phyloP scores from a whole-genome alignment of 1,140 invertebrate genomes.

The Philopotamus ludificatus region DNA sequence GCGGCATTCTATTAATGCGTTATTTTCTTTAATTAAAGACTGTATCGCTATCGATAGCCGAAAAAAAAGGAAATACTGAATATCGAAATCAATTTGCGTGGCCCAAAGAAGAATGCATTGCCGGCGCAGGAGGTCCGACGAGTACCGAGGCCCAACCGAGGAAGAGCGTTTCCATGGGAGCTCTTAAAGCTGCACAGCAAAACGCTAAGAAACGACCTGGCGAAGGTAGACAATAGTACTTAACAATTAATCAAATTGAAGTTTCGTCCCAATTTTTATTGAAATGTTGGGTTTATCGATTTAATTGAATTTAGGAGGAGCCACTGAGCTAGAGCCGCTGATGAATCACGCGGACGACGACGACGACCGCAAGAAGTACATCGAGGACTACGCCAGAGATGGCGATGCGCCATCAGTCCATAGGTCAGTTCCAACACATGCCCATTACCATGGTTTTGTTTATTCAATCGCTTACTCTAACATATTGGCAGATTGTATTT shows the following conservation, averaged over 20 bases:
- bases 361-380: constrained; percentile 59
- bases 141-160: constrained; percentile 60
- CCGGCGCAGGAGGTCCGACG: constrained; percentile 50
- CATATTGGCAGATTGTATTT: no score
- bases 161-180: constrained; percentile 84
- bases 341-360: constrained; percentile 67
- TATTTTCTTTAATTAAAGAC: constrained; percentile 15
- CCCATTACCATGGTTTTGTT: no score
- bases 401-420: constrained; percentile 51
- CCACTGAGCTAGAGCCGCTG: constrained; percentile 72
- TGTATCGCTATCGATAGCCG: constrained; percentile 34
- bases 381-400: constrained; percentile 54
- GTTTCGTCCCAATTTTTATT: no score
- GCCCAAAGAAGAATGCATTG: constrained; percentile 67
- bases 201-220: constrained; percentile 61
- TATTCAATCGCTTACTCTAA: no score
- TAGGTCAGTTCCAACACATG: constrained; percentile 23
- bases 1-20: neutral
- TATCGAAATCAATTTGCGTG: constrained; percentile 86
- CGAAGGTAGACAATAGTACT: constrained; percentile 56
- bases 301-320: constrained; percentile 41
- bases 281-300: neutral
- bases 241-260: no score
- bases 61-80: constrained; percentile 64
- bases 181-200: constrained; percentile 67